phyloP scores from a whole-genome alignment of 2,888 invertebrate genomes.

The Pachliopta kotzebuea region DNA sequence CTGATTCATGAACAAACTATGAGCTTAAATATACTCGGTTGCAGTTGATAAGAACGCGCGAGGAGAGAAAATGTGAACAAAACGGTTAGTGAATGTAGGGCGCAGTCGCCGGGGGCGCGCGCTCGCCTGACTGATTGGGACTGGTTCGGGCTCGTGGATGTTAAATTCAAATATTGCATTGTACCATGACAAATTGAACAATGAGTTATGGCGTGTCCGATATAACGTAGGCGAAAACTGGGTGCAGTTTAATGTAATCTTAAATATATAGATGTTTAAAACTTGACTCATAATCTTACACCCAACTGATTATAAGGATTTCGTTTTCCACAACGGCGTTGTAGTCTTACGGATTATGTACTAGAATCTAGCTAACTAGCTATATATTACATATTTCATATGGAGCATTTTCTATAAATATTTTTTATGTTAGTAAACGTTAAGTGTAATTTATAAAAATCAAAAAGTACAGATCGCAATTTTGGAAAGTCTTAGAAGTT shows the following conservation, averaged over 20 bases:
- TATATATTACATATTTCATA: no score
- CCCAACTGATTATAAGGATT: no score
- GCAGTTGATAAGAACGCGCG: slow-evolving; percentile 5
- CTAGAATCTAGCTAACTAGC: no score
- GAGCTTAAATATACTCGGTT: not conserved
- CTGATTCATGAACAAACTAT: not conserved
- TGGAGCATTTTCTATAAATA: no score
- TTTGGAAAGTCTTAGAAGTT: no score
- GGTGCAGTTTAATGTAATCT: slow-evolving; percentile 9
- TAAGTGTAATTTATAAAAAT: no score
- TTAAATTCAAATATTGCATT: slow-evolving; percentile 25
- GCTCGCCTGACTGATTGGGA: slow-evolving; percentile 13
- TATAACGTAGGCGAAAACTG: slow-evolving; percentile 16
- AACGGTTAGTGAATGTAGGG: slow-evolving; percentile 18
- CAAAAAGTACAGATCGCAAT: no score
- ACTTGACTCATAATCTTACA: not conserved
- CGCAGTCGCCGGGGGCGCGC: slow-evolving; percentile 8
- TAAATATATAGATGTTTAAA: slow-evolving; percentile 6
- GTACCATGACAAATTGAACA: slow-evolving; percentile 26
- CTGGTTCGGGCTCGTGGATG: slow-evolving; percentile 16
- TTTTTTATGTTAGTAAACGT: no score
- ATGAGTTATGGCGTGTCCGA: slow-evolving; percentile 19
- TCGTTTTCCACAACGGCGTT: no score
- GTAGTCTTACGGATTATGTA: not conserved
- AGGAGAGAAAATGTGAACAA: slow-evolving; percentile 4